Evolutionary conservation across 2,888 invertebrate species (phyloP).

Genomic region (Drosophila seclusa): DNA sequence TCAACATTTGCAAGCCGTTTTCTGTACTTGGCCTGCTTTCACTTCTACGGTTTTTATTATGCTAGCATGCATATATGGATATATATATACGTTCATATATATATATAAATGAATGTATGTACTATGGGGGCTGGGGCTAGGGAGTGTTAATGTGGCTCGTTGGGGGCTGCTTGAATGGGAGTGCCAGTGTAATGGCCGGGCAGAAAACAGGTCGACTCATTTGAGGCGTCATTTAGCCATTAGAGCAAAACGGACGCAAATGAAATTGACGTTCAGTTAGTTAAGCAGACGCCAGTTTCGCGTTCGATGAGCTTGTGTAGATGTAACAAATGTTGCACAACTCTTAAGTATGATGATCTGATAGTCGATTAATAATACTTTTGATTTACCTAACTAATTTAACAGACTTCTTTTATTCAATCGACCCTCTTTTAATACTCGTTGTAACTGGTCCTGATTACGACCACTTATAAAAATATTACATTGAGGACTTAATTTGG

Average conservation of each 20-base stretch:
- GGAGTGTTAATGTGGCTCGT: conserved; percentile 9
- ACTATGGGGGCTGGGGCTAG: conserved; percentile 6
- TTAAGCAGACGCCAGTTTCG: conserved; percentile 41
- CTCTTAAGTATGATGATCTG: not conserved
- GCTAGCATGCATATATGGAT: not conserved
- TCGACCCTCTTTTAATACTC: not conserved
- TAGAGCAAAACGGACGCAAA: conserved; percentile 46
- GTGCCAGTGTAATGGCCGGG: conserved; percentile 53
- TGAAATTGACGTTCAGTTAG: conserved; percentile 46
- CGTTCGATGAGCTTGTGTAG: not conserved
- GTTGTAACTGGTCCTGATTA: not conserved
- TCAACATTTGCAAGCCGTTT: conserved; percentile 33
- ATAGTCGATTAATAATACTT: not conserved
- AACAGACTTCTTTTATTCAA: not conserved
- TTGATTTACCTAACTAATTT: not conserved
- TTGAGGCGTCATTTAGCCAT: conserved; percentile 30
- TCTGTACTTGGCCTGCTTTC: conserved; percentile 61
- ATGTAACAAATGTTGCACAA: not conserved
- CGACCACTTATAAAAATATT: not conserved
- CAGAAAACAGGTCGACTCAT: conserved; percentile 62
- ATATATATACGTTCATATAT: not conserved
- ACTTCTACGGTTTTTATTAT: conserved; percentile 12
- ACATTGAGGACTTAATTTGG: not conserved
- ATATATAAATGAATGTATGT: not conserved
- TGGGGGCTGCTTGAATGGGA: conserved; percentile 41